Conservation (phyloP, 1,140 invertebrate species). For the Nephotettix cincticeps region DNA sequence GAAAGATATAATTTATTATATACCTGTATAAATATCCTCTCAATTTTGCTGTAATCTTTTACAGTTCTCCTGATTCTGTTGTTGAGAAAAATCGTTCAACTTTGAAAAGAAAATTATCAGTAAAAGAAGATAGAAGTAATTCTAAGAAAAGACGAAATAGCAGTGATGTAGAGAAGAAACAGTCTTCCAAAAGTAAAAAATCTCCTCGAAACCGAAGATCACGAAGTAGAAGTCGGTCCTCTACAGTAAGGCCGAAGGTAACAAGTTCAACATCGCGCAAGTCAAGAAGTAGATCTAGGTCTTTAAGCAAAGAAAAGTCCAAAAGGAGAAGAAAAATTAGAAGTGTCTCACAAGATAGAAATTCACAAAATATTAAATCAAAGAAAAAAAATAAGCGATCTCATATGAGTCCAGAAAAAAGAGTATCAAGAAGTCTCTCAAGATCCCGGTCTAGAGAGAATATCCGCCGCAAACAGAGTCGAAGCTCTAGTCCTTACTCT, state of each 20-base stretch:
- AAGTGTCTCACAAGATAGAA: not conserved
- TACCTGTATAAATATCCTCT: no score
- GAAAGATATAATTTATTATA: no score
- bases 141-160: constrained; percentile 11
- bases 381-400: not conserved
- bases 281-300: constrained; percentile 1
- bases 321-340: constrained; percentile 16
- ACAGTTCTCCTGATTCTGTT: not conserved
- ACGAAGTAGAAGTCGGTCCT: constrained; percentile 6
- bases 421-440: constrained; percentile 17
- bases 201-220: not conserved
- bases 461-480: constrained; percentile 1
- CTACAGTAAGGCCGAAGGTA: not conserved
- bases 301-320: constrained; percentile 7
- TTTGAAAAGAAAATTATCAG: constrained; percentile 12
- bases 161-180: constrained; percentile 4
- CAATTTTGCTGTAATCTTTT: no score
- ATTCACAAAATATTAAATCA: not conserved
- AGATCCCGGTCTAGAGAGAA: constrained; percentile 23
- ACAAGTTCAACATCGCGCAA: constrained; percentile 9
- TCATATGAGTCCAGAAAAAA: not conserved
- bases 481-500: not conserved
- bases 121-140: not conserved
- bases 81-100: not conserved
- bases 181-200: constrained; percentile 9